phyloP scores from a whole-genome alignment of 2,888 invertebrate genomes.

The Ceraclea dissimilis region DNA sequence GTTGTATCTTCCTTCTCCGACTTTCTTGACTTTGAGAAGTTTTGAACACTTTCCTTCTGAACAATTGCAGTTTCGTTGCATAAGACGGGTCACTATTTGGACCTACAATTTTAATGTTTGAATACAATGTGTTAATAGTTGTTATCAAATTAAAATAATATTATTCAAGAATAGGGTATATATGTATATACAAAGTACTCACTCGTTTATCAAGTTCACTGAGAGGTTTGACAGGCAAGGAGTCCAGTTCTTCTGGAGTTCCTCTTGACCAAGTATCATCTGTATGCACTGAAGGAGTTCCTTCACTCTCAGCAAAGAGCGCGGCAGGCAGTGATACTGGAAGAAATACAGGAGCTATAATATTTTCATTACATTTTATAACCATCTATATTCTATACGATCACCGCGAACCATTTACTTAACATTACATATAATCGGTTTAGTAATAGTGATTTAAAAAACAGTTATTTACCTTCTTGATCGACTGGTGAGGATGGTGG shows the following conservation, averaged over 20 bases:
- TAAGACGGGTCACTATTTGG: constrained; percentile 60
- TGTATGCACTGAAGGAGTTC: constrained; percentile 53
- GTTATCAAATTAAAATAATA: not conserved
- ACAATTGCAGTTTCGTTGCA: constrained; percentile 70
- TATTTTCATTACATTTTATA: not conserved
- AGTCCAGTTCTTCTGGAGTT: constrained; percentile 56
- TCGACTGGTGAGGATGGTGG: constrained; percentile 19
- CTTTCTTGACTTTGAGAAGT: constrained; percentile 67
- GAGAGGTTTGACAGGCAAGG: constrained; percentile 50
- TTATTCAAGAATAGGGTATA: too few species aligned
- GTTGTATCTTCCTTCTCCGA: constrained; percentile 80
- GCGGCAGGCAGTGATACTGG: constrained; percentile 21
- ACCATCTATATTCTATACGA: too few species aligned
- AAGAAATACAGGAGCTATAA: constrained; percentile 7
- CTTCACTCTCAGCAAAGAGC: constrained; percentile 43
- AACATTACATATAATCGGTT: too few species aligned
- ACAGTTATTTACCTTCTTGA: constrained; percentile 16
- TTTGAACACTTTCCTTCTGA: constrained; percentile 62
- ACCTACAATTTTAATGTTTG: constrained; percentile 39
- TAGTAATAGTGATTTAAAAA: too few species aligned
- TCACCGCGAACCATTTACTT: too few species aligned
- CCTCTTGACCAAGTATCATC: constrained; percentile 68
- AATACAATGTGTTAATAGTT: not conserved
- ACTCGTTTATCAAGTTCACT: constrained; percentile 62
- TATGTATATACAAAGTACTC: constrained; percentile 20